Conservation (phyloP, 2,888 invertebrate genomes). For the Gryllus longicercus region DNA sequence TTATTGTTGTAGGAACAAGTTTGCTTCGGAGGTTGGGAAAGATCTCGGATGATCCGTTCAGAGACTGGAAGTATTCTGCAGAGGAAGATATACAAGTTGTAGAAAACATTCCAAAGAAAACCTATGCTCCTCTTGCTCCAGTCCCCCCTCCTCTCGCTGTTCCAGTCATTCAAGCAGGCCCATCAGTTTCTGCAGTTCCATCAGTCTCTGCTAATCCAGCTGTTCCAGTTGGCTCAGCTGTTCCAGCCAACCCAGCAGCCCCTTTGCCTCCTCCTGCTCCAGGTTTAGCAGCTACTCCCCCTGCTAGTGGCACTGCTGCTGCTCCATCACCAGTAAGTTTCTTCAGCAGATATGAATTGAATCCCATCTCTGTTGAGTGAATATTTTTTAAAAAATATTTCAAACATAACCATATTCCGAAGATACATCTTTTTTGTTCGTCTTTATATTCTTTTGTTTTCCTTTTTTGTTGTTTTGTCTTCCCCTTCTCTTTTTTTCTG, state of each 20-base stretch:
- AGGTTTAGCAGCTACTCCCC: background rate
- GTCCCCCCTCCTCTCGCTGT: background rate
- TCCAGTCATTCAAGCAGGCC: too few species aligned
- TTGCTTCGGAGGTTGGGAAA: slow-evolving; percentile 48
- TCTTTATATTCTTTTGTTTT: too few species aligned
- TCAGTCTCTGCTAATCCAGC: too few species aligned
- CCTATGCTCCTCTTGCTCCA: background rate
- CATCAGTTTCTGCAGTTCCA: too few species aligned
- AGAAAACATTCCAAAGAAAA: background rate
- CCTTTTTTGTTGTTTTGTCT: too few species aligned
- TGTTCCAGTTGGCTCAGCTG: too few species aligned
- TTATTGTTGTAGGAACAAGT: slow-evolving; percentile 39
- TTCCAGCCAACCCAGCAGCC: background rate
- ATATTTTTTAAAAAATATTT: too few species aligned
- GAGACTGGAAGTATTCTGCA: slow-evolving; percentile 56
- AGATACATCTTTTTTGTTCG: too few species aligned
- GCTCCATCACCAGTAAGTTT: background rate
- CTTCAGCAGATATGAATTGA: background rate
- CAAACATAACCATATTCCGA: too few species aligned
- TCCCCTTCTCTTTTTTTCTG: too few species aligned
- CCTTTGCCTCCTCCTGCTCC: slow-evolving; percentile 21
- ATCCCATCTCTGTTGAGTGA: too few species aligned
- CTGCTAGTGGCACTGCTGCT: background rate
- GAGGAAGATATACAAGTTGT: background rate
- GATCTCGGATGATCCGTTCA: slow-evolving; percentile 63